phyloP scores from a whole-genome alignment of 2,888 invertebrate species.

The Busseola fusca region DNA sequence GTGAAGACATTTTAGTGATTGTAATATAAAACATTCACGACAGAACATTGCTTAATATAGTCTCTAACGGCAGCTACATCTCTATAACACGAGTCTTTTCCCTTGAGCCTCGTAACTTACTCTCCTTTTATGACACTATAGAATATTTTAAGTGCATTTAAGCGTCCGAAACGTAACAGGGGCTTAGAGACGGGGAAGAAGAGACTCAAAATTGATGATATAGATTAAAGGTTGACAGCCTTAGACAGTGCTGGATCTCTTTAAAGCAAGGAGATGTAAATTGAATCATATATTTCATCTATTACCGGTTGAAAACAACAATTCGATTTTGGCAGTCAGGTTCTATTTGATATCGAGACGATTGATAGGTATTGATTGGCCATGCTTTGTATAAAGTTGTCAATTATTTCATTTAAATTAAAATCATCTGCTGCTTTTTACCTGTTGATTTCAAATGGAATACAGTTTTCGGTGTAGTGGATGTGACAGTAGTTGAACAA shows the following conservation, averaged over 20 bases:
- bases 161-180: conserved; percentile 64
- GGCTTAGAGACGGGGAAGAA: conserved; percentile 43
- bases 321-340: conserved; percentile 31
- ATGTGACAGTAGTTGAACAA: neutral
- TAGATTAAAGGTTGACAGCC: conserved; percentile 66
- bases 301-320: conserved; percentile 25
- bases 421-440: neutral
- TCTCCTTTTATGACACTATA: conserved; percentile 82
- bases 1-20: conserved; percentile 36
- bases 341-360: conserved; percentile 27
- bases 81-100: conserved; percentile 65
- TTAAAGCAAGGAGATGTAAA: conserved; percentile 46
- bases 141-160: conserved; percentile 85
- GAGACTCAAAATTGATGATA: conserved; percentile 66
- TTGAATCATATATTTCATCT: conserved; percentile 52
- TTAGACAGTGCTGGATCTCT: conserved; percentile 46
- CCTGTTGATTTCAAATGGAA: neutral
- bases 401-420: conserved; percentile 15
- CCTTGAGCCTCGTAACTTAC: conserved; percentile 77
- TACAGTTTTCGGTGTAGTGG: neutral
- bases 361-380: conserved; percentile 29
- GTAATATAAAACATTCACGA: conserved; percentile 52
- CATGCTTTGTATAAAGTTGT: conserved; percentile 19
- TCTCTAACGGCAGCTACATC: conserved; percentile 55
- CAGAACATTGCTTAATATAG: conserved; percentile 47